These are phyloP conservation scores for Pseudoatta argentina DNA, from an alignment of 1,140 invertebrate species.

Conservation along the genomic window DNA sequence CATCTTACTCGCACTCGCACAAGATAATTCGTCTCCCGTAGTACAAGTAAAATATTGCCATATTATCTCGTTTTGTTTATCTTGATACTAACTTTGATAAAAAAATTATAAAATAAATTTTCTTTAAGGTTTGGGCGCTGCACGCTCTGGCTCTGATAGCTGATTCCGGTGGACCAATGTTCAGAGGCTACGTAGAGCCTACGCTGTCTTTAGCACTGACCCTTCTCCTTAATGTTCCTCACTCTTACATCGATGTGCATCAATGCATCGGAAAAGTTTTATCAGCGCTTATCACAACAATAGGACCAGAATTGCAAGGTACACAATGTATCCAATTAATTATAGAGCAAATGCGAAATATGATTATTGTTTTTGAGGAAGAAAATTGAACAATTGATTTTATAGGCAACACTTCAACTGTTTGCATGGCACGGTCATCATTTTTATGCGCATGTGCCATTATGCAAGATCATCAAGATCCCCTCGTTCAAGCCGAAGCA, in stretches of 20 bases:
- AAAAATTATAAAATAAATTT: constrained; percentile 35
- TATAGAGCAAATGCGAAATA: background rate
- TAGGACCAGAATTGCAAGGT: constrained; percentile 98
- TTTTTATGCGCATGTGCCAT: constrained; percentile 96
- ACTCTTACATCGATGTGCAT: constrained; percentile 96
- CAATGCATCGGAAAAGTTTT: constrained; percentile 97
- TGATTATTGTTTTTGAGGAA: background rate
- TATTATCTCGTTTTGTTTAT: constrained; percentile 35
- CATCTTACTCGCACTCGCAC: constrained; percentile 96
- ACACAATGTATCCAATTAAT: constrained; percentile 29
- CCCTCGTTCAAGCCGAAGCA: constrained; percentile 97
- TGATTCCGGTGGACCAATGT: constrained; percentile 99
- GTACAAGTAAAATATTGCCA: constrained; percentile 91
- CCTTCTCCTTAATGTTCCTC: constrained; percentile 95
- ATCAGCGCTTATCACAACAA: constrained; percentile 97
- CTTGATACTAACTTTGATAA: background rate
- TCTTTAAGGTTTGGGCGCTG: constrained; percentile 95
- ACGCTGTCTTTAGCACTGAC: constrained; percentile 96
- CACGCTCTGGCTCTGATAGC: constrained; percentile 98
- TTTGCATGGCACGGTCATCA: constrained; percentile 91
- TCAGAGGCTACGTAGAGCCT: constrained; percentile 98
- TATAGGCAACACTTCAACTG: constrained; percentile 89
- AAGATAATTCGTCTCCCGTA: constrained; percentile 95
- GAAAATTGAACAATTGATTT: constrained; percentile 47
- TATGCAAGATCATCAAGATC: constrained; percentile 96